Evolutionary conservation across 2,888 invertebrate genomes (phyloP).

Genomic region (Eumerus sabulonum): DNA sequence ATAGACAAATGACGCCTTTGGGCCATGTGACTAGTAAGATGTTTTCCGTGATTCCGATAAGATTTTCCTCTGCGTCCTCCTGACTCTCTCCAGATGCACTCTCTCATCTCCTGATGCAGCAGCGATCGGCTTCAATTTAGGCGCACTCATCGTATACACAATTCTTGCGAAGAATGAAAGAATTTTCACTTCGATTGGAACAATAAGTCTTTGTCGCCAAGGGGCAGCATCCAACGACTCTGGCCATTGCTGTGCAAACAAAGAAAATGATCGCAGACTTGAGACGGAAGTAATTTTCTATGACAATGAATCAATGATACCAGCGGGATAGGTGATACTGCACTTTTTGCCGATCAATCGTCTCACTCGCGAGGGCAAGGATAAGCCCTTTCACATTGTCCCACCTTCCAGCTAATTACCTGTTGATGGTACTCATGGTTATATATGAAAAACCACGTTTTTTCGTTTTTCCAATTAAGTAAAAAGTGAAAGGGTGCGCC

Average conservation of each 20-base stretch:
- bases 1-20: slow-evolving; percentile 67
- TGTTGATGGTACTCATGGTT: too few species aligned
- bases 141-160: not conserved
- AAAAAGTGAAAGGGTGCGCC: slow-evolving; percentile 30
- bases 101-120: not conserved
- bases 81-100: not conserved
- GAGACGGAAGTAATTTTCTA: slow-evolving; percentile 60
- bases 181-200: slow-evolving; percentile 56
- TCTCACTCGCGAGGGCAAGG: too few species aligned
- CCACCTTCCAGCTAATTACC: too few species aligned
- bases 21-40: slow-evolving; percentile 66
- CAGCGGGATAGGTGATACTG: slow-evolving; percentile 23
- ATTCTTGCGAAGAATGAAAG: slow-evolving; percentile 21
- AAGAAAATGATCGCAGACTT: slow-evolving; percentile 17
- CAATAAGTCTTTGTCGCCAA: slow-evolving; percentile 68
- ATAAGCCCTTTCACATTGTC: too few species aligned
- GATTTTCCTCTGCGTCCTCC: slow-evolving; percentile 11
- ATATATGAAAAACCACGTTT: too few species aligned
- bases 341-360: not conserved
- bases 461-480: not conserved
- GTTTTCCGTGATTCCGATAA: slow-evolving; percentile 51
- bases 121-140: slow-evolving; percentile 27
- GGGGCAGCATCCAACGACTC: slow-evolving; percentile 33
- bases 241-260: slow-evolving; percentile 14
- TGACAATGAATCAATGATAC: slow-evolving; percentile 60